Percentiles rank a stretch among this genome's conserved stretches.
Conservation (phyloP, 2,888 invertebrate genomes). For the Ferdinandea cuprea region DNA sequence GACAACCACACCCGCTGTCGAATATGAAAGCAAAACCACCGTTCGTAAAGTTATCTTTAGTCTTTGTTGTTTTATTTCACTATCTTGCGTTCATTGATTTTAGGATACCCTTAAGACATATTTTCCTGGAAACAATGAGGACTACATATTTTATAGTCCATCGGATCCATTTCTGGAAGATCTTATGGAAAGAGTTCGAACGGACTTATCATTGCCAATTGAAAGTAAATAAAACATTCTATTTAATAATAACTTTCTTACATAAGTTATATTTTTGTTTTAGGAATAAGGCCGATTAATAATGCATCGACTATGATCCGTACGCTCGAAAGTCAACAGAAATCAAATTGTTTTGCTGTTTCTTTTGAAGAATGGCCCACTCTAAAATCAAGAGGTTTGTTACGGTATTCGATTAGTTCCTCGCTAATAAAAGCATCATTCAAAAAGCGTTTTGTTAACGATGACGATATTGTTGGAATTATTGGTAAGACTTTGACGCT, state of each 20-base stretch:
- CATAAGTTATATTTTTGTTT: not conserved
- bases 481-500: constrained; percentile 75
- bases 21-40: constrained; percentile 48
- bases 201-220: constrained; percentile 76
- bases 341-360: constrained; percentile 79
- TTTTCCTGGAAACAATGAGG: constrained; percentile 78
- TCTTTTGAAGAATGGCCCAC: constrained; percentile 76
- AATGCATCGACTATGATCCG: constrained; percentile 76
- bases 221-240: constrained; percentile 76
- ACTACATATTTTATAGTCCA: constrained; percentile 79
- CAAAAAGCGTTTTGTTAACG: constrained; percentile 79
- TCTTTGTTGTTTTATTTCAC: not conserved
- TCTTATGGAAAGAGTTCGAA: constrained; percentile 78
- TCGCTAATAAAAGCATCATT: constrained; percentile 81
- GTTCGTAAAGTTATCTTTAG: constrained; percentile 55
- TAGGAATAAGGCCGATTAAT: constrained; percentile 76
- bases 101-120: constrained; percentile 76
- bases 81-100: not conserved
- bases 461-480: constrained; percentile 79
- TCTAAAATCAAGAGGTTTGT: constrained; percentile 60
- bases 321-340: constrained; percentile 78
- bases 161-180: constrained; percentile 71
- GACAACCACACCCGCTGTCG: constrained; percentile 44
- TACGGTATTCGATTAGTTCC: constrained; percentile 84
- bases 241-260: not conserved